Conservation (phyloP, 1,140 invertebrate species). For the Heliconius congener region DNA sequence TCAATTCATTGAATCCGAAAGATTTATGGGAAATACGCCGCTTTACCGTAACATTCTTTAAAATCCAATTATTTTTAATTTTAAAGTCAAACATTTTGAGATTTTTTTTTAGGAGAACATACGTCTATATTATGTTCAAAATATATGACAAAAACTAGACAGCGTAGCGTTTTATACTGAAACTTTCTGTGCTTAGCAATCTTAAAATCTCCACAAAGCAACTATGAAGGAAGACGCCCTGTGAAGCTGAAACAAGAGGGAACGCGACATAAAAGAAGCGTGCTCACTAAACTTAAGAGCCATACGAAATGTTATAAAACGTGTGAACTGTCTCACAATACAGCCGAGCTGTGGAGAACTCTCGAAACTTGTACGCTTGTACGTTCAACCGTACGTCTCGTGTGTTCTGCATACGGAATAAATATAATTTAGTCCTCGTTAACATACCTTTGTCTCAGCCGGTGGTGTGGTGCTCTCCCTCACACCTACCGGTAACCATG, state of each 20-base stretch:
- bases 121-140: neutral
- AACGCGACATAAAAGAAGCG: conserved; percentile 34
- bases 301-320: conserved; percentile 38
- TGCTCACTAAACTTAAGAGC: conserved; percentile 34
- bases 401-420: conserved; percentile 54
- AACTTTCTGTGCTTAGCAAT: conserved; percentile 20
- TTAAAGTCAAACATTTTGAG: neutral
- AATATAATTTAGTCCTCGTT: conserved; percentile 68
- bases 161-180: conserved; percentile 21
- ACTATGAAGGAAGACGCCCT: conserved; percentile 27
- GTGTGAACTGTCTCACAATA: conserved; percentile 32
- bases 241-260: conserved; percentile 31
- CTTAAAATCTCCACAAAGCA: conserved; percentile 29
- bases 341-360: conserved; percentile 21
- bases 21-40: no score
- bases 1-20: no score
- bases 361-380: conserved; percentile 45
- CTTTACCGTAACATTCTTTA: no score
- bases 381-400: conserved; percentile 38
- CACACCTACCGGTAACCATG: conserved; percentile 40
- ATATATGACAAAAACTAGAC: conserved; percentile 6
- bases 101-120: neutral
- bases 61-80: neutral
- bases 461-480: conserved; percentile 31
- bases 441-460: conserved; percentile 48